Evolutionary conservation across 1,140 invertebrate species (phyloP).

Genomic region (Drosophila parvula): DNA sequence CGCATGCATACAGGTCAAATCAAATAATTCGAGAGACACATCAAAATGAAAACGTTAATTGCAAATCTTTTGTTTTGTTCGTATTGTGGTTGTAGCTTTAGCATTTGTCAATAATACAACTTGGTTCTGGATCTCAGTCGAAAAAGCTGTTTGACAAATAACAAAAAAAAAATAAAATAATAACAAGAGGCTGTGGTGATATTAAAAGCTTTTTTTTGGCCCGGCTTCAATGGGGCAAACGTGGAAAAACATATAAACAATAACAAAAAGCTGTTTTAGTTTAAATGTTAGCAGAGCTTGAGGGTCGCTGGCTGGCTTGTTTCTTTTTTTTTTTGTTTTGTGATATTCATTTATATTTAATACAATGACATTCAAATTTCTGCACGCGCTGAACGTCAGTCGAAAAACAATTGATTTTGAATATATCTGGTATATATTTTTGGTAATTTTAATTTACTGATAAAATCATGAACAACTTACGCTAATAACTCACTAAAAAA

Average conservation of each 20-base stretch:
- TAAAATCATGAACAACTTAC: conserved; percentile 6
- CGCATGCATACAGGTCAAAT: background rate
- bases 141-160: conserved; percentile 38
- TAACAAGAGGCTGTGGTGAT: conserved; percentile 21
- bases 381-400: conserved; percentile 17
- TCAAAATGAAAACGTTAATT: conserved; percentile 45
- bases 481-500: background rate
- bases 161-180: conserved; percentile 7
- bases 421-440: background rate
- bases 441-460: background rate
- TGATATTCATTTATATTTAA: conserved; percentile 5
- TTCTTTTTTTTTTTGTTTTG: no score
- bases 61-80: conserved; percentile 15
- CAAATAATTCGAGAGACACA: conserved; percentile 21
- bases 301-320: conserved; percentile 47
- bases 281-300: conserved; percentile 36
- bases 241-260: conserved; percentile 55
- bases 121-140: conserved; percentile 49
- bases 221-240: conserved; percentile 39
- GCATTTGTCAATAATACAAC: conserved; percentile 32
- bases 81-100: conserved; percentile 20
- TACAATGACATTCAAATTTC: background rate
- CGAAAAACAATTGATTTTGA: background rate
- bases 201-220: conserved; percentile 57
- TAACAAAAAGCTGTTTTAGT: conserved; percentile 60